Conservation (phyloP, 2,113 vertebrate genomes). For the Taurulus bubalis region DNA sequence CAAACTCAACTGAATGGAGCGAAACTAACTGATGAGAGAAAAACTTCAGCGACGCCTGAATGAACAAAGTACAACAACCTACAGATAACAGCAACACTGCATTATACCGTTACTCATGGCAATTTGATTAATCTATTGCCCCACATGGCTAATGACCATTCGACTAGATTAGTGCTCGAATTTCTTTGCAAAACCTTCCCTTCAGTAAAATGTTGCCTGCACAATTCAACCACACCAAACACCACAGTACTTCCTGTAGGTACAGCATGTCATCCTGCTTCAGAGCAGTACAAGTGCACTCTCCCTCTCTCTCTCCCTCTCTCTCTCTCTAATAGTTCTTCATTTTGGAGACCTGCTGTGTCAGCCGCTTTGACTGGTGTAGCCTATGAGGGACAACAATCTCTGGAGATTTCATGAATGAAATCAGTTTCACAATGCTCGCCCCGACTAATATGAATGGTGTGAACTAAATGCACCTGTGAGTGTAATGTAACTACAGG, state of each 20-base stretch:
- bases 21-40: not conserved
- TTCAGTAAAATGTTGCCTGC: not conserved
- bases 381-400: not conserved
- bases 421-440: not conserved
- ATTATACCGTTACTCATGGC: not conserved
- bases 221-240: not conserved
- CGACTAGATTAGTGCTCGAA: not conserved
- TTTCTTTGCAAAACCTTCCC: not conserved
- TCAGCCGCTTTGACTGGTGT: conserved; percentile 46
- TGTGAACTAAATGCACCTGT: no score
- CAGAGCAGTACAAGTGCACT: not conserved
- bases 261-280: not conserved
- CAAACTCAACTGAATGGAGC: not conserved
- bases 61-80: not conserved
- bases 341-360: conserved; percentile 44
- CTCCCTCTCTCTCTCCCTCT: not conserved
- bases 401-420: conserved; percentile 5
- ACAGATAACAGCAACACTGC: not conserved
- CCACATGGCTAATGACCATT: not conserved
- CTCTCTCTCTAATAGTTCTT: conserved; percentile 46
- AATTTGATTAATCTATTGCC: no score
- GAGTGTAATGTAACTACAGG: not conserved
- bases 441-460: no score
- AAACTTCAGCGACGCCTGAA: not conserved
- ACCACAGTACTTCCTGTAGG: conserved; percentile 23